phyloP scores from a whole-genome alignment of 2,113 vertebrate genomes.

The Menura novaehollandiae region DNA sequence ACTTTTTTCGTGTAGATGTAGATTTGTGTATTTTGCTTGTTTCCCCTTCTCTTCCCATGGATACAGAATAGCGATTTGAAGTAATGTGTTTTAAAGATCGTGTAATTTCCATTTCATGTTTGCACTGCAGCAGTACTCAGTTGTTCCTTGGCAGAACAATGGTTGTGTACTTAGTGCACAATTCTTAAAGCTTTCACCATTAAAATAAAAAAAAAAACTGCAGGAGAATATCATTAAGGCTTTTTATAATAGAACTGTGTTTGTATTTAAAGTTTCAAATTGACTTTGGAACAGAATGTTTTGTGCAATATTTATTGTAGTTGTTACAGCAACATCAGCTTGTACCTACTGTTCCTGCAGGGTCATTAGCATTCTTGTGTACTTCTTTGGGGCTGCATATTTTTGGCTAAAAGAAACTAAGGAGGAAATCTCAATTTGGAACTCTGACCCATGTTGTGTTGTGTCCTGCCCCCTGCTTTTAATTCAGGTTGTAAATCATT shows the following conservation, averaged over 20 bases:
- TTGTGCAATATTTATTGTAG: background rate
- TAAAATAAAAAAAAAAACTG: background rate
- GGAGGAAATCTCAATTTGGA: background rate
- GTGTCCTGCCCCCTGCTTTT: fast-evolving
- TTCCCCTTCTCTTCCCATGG: background rate
- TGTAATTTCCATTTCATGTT: background rate
- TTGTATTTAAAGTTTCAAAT: background rate
- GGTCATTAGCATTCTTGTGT: background rate
- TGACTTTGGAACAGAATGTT: background rate
- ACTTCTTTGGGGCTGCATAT: background rate
- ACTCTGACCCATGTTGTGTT: background rate
- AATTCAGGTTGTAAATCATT: background rate
- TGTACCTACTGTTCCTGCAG: background rate
- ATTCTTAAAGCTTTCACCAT: background rate
- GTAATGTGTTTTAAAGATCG: background rate
- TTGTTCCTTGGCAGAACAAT: background rate
- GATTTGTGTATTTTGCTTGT: background rate
- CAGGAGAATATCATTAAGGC: background rate
- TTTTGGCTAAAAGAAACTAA: background rate
- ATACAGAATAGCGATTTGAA: background rate
- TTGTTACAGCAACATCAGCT: background rate
- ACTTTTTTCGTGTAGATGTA: background rate
- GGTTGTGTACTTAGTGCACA: background rate
- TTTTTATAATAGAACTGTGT: background rate
- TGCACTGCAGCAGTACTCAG: background rate